Percentiles rank a stretch among this genome's conserved stretches.
Conservation (phyloP, 2,113 vertebrate genomes). For the Pterocles orientalis region DNA sequence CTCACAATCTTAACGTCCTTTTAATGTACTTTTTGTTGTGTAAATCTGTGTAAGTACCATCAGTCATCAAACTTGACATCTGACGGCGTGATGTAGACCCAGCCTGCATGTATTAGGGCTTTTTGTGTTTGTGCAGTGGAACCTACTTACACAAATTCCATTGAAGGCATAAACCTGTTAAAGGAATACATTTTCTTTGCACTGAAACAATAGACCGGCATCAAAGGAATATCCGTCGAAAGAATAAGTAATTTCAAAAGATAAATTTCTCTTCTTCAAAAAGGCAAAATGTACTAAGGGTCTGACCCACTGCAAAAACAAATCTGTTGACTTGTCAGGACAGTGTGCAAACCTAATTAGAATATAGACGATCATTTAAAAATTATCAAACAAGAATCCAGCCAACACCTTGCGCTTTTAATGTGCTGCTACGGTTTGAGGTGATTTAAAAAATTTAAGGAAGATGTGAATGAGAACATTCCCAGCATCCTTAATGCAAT, state of each 20-base stretch:
- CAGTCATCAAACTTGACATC: constrained; percentile 78
- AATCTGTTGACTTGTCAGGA: constrained; percentile 23
- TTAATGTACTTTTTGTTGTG: constrained; percentile 85
- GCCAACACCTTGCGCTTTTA: neutral
- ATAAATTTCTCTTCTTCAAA: constrained; percentile 47
- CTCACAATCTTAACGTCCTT: constrained; percentile 76
- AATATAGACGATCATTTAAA: neutral
- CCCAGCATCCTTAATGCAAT: neutral
- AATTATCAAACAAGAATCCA: neutral
- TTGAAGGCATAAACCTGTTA: constrained; percentile 76
- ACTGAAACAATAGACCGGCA: constrained; percentile 77
- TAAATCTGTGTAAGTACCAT: constrained; percentile 84
- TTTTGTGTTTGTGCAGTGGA: constrained; percentile 80
- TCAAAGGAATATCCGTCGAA: constrained; percentile 65
- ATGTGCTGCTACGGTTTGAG: neutral
- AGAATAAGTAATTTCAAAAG: constrained; percentile 64
- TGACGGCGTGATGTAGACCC: constrained; percentile 69
- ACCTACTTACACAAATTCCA: constrained; percentile 78
- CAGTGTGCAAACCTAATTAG: neutral
- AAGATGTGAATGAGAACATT: neutral
- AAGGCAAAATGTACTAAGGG: neutral
- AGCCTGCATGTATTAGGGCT: constrained; percentile 79
- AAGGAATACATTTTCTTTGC: constrained; percentile 75
- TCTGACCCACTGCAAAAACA: neutral
- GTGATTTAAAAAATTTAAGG: neutral